These are phyloP conservation scores for Drosophila acutilabella DNA, from an alignment of 2,888 invertebrate genomes.

Conservation along the genomic window DNA sequence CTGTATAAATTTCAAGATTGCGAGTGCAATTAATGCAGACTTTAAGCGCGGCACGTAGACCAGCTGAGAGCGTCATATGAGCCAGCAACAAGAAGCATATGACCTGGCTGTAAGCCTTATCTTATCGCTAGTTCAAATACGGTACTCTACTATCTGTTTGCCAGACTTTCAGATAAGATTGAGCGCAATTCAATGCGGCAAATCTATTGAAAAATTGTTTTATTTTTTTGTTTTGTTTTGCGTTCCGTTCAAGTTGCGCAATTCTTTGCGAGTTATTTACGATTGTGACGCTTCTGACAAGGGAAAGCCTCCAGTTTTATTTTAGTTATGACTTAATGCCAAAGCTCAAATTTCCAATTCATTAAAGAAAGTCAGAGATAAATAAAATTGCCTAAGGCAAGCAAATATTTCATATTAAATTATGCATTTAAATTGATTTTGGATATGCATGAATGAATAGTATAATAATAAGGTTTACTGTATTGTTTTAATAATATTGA, in stretches of 20 bases:
- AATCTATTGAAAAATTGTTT: constrained; percentile 26
- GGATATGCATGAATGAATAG: not conserved
- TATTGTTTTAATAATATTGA: constrained; percentile 4
- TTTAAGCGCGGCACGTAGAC: constrained; percentile 60
- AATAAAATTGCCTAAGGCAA: not conserved
- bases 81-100: constrained; percentile 39
- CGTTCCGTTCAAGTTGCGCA: constrained; percentile 37
- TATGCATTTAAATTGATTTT: not conserved
- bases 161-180: constrained; percentile 37
- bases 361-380: constrained; percentile 5
- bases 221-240: not conserved
- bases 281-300: constrained; percentile 29
- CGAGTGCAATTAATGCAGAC: constrained; percentile 42
- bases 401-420: not conserved
- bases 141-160: constrained; percentile 21
- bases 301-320: constrained; percentile 11
- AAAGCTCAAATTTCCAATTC: constrained; percentile 4
- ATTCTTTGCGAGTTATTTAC: constrained; percentile 24
- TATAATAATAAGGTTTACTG: not conserved
- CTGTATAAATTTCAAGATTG: not conserved
- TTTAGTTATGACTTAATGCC: constrained; percentile 2
- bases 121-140: constrained; percentile 50
- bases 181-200: constrained; percentile 17
- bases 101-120: constrained; percentile 46
- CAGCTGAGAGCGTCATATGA: constrained; percentile 47